Evolutionary conservation across 2,113 vertebrate genomes (phyloP).

Genomic region (Fregetta grallaria): DNA sequence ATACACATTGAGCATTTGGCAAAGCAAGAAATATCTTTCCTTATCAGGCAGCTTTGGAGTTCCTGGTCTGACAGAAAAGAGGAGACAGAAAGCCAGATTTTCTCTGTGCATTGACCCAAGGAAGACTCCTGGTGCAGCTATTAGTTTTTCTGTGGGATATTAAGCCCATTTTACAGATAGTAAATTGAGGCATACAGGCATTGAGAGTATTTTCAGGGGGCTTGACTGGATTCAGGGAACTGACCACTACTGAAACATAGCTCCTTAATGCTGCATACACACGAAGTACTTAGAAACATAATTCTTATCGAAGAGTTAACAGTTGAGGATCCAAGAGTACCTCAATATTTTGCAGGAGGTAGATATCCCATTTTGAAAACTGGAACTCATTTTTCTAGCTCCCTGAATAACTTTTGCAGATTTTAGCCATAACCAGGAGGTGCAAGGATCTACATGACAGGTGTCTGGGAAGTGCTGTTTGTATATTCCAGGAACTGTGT

Average conservation of each 20-base stretch:
- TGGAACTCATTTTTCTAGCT: neutral
- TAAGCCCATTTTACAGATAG: neutral
- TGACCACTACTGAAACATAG: neutral
- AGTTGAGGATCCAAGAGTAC: neutral
- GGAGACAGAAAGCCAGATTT: neutral
- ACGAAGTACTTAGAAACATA: neutral
- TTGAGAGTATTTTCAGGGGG: neutral
- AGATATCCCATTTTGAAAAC: neutral
- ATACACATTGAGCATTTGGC: neutral
- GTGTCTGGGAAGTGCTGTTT: neutral
- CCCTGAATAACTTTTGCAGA: neutral
- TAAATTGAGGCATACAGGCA: neutral
- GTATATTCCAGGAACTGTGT: neutral
- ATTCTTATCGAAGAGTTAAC: neutral
- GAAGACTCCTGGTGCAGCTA: neutral
- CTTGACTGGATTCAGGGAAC: neutral
- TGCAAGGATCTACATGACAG: neutral
- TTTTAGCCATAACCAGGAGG: neutral
- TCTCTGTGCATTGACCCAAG: neutral
- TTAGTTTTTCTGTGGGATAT: neutral
- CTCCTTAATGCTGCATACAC: neutral
- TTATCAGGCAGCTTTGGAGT: neutral
- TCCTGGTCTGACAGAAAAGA: neutral
- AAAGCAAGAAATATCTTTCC: neutral
- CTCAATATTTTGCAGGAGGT: neutral